Evolutionary conservation across 1,140 invertebrate species (phyloP), one percentile per base, ranked within the genome.

Genomic region (Phymastichus coffea): DNA sequence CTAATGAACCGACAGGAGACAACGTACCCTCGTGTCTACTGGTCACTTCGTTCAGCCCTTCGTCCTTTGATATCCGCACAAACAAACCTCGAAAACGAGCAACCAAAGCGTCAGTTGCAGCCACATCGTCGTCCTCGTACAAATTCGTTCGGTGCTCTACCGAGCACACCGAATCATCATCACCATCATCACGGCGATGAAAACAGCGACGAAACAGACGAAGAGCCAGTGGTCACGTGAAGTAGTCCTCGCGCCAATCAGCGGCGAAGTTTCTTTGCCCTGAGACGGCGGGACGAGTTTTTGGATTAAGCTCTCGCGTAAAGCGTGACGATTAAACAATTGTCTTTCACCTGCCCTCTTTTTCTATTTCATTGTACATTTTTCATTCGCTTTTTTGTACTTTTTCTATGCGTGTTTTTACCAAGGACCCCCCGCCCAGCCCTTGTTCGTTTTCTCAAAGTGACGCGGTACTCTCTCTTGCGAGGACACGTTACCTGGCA

Each of bases 1-100:
- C 71, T 91, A 14, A 75, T 92, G 20, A 85, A 86, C 12, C 83
- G 88, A 64, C 90, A 92, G 63, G 90, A 93, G 74, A 81, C 89
- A n/a, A 67, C 87, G 2, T 89, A 89, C 71, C 90, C 90, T 0
- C 80, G 83, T 19, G 69, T 93, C 0, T 92, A 88, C 66, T 80
- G 81, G 67, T 89, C 86, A 43, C 69, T 93, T 20, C 81, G 84
- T 40, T 82, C 85, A 2, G 88, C 90, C 4, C 73, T 93, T 15
- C 83, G 86, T 66, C 89, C 90, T 1, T 72, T 92, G 38, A 87
- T 92, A 61, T 68, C 71, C 2, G 71, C 74, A 0, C 70, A 71
- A 8, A 67, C 66, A n/a, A 43, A 51, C 19, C 37, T 23, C 7
- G 65, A 71, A 6, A 14, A 35, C 19, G 47, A 69, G 22, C 48